Evolutionary conservation across 92 coral and sea anemone genomes (phyloP).

Genomic region (Porites cylindrica): DNA sequence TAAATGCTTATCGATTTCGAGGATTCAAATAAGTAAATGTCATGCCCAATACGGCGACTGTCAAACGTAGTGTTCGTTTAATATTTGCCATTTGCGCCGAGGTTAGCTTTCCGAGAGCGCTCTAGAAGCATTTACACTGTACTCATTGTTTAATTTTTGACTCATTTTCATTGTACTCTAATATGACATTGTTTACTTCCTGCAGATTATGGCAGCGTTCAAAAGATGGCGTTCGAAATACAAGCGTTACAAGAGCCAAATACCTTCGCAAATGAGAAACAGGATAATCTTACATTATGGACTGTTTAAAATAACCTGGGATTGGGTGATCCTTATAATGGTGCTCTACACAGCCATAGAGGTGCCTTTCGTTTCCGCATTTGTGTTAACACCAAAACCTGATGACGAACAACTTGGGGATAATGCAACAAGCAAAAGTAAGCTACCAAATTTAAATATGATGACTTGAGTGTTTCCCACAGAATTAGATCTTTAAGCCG

Average conservation of each 20-base stretch:
- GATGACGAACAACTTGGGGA: constrained; percentile 17
- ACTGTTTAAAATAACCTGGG: constrained; percentile 96
- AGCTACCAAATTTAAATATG: neutral
- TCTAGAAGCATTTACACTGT: neutral
- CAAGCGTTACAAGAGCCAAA: constrained; percentile 85
- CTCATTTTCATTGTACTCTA: neutral
- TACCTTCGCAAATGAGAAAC: constrained; percentile 94
- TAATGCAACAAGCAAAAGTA: neutral
- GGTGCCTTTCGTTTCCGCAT: constrained; percentile 93
- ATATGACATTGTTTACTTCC: neutral
- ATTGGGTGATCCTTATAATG: constrained; percentile 88
- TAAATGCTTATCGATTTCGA: too few species aligned
- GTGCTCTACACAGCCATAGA: constrained; percentile 98
- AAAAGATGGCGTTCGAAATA: constrained; percentile 95
- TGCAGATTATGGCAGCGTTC: constrained; percentile 95
- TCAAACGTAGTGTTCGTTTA: neutral
- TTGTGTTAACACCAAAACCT: constrained; percentile 58
- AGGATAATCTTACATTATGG: constrained; percentile 97
- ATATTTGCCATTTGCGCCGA: neutral
- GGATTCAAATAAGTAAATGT: neutral
- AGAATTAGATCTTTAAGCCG: too few species aligned
- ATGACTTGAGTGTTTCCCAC: too few species aligned
- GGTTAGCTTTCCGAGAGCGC: neutral
- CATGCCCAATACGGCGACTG: neutral
- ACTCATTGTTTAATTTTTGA: too few species aligned